Conservation (phyloP, 2,113 vertebrate species). For the Poecile atricapillus region DNA sequence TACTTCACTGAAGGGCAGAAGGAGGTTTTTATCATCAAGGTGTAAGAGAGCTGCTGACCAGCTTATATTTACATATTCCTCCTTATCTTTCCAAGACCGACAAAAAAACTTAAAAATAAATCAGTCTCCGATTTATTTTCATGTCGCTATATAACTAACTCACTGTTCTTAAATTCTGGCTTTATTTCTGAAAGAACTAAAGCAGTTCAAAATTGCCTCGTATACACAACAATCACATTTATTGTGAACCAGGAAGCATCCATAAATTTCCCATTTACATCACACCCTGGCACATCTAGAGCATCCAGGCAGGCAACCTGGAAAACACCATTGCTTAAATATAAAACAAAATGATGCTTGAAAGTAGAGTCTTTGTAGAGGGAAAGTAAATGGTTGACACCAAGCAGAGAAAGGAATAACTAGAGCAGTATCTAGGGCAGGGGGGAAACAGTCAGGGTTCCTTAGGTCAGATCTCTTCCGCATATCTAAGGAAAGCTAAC, state of each 20-base stretch:
- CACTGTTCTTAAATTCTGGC: background rate
- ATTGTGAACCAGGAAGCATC: background rate
- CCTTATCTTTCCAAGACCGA: background rate
- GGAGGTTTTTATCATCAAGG: background rate
- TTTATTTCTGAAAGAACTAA: background rate
- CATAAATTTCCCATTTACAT: background rate
- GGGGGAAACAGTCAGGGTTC: background rate
- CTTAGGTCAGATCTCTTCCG: background rate
- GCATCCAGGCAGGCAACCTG: background rate
- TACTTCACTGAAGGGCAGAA: background rate
- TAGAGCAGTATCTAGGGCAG: background rate
- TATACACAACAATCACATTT: background rate
- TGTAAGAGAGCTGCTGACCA: background rate
- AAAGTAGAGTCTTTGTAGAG: background rate
- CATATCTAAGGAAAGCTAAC: constrained; percentile 9
- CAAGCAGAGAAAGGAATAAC: background rate
- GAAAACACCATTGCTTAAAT: background rate
- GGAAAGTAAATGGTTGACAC: background rate
- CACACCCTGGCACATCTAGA: background rate
- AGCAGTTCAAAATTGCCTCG: background rate
- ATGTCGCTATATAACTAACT: background rate
- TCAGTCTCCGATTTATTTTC: background rate
- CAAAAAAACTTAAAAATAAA: background rate
- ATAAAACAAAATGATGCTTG: background rate
- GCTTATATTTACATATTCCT: background rate